These are phyloP conservation scores for Mythimna pallens DNA, from an alignment of 2,888 invertebrate genomes.

Conservation along the genomic window DNA sequence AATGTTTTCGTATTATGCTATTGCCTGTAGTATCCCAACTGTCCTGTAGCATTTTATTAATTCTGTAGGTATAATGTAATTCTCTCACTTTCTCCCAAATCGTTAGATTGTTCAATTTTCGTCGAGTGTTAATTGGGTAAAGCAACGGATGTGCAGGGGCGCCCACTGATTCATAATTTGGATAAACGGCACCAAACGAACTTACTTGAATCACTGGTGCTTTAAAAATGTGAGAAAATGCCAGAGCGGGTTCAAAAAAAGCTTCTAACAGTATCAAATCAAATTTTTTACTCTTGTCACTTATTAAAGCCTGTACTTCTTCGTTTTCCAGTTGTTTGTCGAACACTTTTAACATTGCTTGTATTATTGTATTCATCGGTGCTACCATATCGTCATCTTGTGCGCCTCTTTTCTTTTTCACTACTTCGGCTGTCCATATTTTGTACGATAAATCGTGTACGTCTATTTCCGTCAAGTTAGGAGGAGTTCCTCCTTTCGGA, in stretches of 20 bases:
- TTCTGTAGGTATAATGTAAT: conserved; percentile 51
- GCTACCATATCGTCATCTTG: conserved; percentile 12
- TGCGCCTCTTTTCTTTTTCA: conserved; percentile 14
- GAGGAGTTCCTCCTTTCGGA: conserved; percentile 66
- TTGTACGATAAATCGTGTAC: conserved; percentile 73
- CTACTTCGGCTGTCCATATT: conserved; percentile 45
- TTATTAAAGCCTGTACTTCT: conserved; percentile 63
- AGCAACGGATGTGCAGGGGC: conserved; percentile 69
- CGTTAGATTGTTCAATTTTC: conserved; percentile 64
- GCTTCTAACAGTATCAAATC: conserved; percentile 71
- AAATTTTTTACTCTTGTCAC: conserved; percentile 61
- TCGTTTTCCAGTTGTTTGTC: conserved; percentile 28
- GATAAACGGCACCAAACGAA: conserved; percentile 63
- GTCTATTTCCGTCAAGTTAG: conserved; percentile 82
- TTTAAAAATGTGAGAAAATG: conserved; percentile 61
- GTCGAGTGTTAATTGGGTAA: conserved; percentile 56
- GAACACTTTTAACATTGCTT: conserved; percentile 42
- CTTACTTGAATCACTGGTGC: conserved; percentile 71
- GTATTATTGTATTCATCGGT: conserved; percentile 22
- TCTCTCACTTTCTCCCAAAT: conserved; percentile 68
- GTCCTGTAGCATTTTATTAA: conserved; percentile 1
- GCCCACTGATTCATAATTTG: conserved; percentile 64
- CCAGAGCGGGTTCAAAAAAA: conserved; percentile 42
- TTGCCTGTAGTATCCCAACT: neutral
- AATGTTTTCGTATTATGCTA: conserved; percentile 43